Evolutionary conservation across 37 sponge, comb jelly and placozoan genomes (phyloP).

Genomic region (Tethya wilhelma): DNA sequence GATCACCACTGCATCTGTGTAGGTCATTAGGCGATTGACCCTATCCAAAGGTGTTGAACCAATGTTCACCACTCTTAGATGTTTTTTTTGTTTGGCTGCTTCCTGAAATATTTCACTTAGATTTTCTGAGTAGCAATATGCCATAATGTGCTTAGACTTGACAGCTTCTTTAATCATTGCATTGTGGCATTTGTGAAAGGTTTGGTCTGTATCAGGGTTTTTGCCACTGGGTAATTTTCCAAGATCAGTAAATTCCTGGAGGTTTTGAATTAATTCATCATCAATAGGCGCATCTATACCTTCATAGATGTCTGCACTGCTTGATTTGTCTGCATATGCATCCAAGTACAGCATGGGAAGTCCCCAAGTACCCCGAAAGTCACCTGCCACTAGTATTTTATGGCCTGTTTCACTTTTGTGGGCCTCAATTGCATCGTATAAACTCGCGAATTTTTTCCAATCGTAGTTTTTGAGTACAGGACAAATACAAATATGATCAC

Average conservation of each 20-base stretch:
- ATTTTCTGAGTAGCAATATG: neutral
- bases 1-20: slow-evolving; percentile 27
- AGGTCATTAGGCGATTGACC: neutral
- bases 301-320: neutral
- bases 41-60: neutral
- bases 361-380: slow-evolving; percentile 30
- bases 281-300: slow-evolving; percentile 26
- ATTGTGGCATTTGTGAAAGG: neutral
- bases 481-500: neutral
- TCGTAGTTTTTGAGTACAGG: neutral
- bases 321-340: slow-evolving; percentile 34
- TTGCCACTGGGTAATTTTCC: neutral
- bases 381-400: slow-evolving; percentile 11
- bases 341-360: slow-evolving; percentile 44
- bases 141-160: neutral
- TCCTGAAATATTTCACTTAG: neutral
- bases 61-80: neutral
- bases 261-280: neutral
- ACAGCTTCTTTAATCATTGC: neutral
- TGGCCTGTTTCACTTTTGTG: slow-evolving; percentile 4
- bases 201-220: slow-evolving; percentile 17
- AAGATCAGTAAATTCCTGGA: slow-evolving; percentile 30
- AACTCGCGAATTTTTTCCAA: neutral
- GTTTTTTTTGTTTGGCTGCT: neutral
- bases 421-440: slow-evolving; percentile 1